Percentiles rank a stretch among this genome's conserved stretches.
phyloP scores from a whole-genome alignment of 2,797 vertebrate species.

The Alauda arvensis region DNA sequence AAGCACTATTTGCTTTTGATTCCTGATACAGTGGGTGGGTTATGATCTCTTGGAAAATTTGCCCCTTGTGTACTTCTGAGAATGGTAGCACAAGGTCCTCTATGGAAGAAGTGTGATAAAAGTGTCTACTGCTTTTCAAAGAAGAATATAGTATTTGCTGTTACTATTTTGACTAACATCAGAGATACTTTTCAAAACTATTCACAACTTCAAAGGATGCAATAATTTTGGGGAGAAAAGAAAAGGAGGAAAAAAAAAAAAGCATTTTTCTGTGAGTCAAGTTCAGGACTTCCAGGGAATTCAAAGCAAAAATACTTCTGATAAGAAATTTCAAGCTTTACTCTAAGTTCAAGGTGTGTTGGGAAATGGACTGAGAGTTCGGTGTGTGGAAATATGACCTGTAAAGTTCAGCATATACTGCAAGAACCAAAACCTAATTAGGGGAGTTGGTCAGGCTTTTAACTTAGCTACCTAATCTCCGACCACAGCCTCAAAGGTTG shows the following conservation, averaged over 20 bases:
- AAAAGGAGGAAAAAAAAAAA: not conserved
- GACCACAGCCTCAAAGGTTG: not conserved
- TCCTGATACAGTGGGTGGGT: not conserved
- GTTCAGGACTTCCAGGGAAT: not conserved
- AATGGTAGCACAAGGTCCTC: not conserved
- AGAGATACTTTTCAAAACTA: not conserved
- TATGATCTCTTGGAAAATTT: not conserved
- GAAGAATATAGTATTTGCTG: not conserved
- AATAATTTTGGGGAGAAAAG: not conserved
- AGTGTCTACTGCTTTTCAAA: not conserved
- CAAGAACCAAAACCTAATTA: slow-evolving; percentile 15
- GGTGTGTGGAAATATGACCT: not conserved
- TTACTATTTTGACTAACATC: not conserved
- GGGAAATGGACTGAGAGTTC: not conserved
- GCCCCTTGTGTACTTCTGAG: not conserved
- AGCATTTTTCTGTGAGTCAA: not conserved
- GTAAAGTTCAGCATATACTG: not conserved
- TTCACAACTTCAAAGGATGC: not conserved
- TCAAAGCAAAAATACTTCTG: not conserved
- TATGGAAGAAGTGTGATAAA: not conserved
- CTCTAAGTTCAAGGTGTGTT: not conserved
- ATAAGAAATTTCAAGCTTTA: not conserved
- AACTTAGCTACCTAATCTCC: not conserved
- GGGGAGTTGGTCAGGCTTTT: not conserved
- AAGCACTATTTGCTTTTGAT: not conserved